These are phyloP conservation scores for Ancistrus triradiatus DNA, from an alignment of 2,113 vertebrate species.

Conservation along the genomic window DNA sequence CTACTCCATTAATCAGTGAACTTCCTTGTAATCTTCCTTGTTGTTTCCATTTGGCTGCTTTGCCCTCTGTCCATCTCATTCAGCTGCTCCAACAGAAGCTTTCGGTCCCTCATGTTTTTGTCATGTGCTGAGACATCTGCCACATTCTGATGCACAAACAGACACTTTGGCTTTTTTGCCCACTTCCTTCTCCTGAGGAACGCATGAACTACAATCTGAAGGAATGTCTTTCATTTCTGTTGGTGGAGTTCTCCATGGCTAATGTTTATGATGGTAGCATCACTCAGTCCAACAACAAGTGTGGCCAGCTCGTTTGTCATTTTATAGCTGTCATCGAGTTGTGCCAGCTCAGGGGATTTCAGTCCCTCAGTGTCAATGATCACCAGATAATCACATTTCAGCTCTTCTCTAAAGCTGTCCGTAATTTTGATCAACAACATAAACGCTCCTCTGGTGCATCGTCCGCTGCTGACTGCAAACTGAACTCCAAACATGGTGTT, in stretches of 20 bases:
- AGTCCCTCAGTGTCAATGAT: constrained; percentile 65
- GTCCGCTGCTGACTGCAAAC: constrained; percentile 71
- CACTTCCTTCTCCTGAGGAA: constrained; percentile 63
- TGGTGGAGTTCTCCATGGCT: constrained; percentile 59
- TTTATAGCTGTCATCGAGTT: constrained; percentile 54
- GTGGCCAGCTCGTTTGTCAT: constrained; percentile 75
- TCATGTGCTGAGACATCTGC: constrained; percentile 62
- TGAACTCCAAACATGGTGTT: constrained; percentile 83
- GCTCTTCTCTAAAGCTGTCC: constrained; percentile 47
- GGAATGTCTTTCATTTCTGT: constrained; percentile 62
- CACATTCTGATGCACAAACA: constrained; percentile 76
- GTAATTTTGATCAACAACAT: constrained; percentile 58
- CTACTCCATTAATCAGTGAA: constrained; percentile 66
- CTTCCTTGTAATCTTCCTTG: constrained; percentile 48
- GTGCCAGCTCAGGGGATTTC: constrained; percentile 57
- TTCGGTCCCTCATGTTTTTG: constrained; percentile 64
- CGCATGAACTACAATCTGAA: constrained; percentile 62
- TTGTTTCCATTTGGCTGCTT: constrained; percentile 66
- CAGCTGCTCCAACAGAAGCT: constrained; percentile 60
- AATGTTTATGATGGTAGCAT: constrained; percentile 71
- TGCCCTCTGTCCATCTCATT: constrained; percentile 64
- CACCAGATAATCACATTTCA: constrained; percentile 63
- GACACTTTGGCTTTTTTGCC: constrained; percentile 68
- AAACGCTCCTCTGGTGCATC: constrained; percentile 71
- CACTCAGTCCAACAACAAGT: constrained; percentile 70